phyloP scores from a whole-genome alignment of 2,797 vertebrate genomes.

The Pogoniulus pusillus region DNA sequence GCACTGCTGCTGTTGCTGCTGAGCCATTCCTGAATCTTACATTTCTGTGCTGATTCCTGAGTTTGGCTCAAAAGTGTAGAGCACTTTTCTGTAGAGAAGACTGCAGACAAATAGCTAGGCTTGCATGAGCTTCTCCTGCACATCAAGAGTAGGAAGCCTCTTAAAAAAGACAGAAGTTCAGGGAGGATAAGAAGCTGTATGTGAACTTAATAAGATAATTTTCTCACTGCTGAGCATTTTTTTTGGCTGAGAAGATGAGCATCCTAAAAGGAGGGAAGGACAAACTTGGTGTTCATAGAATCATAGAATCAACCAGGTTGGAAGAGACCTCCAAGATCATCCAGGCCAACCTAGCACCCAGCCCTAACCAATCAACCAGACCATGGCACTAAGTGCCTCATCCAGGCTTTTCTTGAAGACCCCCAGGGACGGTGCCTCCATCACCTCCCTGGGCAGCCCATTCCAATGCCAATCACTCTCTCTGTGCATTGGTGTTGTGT shows the following conservation, averaged over 20 bases:
- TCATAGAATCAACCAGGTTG: too few species aligned
- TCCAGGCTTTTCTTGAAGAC: too few species aligned
- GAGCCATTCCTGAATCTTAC: too few species aligned
- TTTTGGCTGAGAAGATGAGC: background rate
- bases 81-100: background rate
- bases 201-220: background rate
- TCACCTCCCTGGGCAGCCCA: too few species aligned
- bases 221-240: background rate
- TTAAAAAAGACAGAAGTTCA: background rate
- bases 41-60: background rate
- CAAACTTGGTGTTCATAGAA: background rate
- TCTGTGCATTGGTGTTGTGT: background rate
- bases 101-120: background rate
- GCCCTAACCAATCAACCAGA: too few species aligned
- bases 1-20: too few species aligned
- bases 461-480: too few species aligned
- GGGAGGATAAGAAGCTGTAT: background rate
- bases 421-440: too few species aligned
- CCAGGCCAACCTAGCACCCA: too few species aligned
- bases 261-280: background rate
- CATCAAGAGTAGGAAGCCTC: background rate
- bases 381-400: too few species aligned
- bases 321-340: too few species aligned
- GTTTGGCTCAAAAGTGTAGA: background rate
- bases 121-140: background rate